A percentile compares a stretch with the other conserved stretches of the same genome.
Evolutionary conservation across 2,113 vertebrate genomes (phyloP).

Genomic region (Proterorhinus semilunaris): DNA sequence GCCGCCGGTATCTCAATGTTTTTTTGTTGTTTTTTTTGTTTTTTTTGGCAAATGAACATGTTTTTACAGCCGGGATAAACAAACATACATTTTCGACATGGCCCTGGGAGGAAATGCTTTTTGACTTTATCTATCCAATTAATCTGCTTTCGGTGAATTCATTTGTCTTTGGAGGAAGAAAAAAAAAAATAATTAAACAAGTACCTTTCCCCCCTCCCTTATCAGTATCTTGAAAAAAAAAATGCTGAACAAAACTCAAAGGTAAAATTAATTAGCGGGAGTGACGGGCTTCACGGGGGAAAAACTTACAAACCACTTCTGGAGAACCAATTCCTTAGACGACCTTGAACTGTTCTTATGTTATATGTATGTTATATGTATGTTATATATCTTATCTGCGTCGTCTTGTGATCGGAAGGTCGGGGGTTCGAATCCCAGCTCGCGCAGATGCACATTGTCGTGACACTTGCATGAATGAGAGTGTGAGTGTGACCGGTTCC

Average conservation of each 20-base stretch:
- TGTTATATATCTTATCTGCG: too few species aligned
- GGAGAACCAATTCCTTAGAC: too few species aligned
- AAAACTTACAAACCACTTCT: background rate
- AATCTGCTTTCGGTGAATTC: background rate
- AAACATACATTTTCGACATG: background rate
- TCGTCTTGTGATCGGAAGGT: too few species aligned
- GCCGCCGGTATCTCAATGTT: background rate
- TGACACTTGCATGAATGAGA: too few species aligned
- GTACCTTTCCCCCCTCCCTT: background rate
- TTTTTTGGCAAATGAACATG: too few species aligned
- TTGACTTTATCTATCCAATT: background rate
- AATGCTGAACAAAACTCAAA: background rate
- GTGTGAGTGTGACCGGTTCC: too few species aligned
- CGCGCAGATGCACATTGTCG: too few species aligned
- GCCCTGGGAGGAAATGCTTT: too few species aligned
- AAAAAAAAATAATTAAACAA: background rate
- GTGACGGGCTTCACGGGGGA: background rate
- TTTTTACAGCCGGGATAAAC: background rate
- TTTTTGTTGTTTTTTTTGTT: background rate
- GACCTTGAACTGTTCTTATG: too few species aligned
- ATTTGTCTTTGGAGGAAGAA: background rate
- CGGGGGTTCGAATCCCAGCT: too few species aligned
- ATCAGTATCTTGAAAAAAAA: background rate
- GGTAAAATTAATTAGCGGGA: background rate
- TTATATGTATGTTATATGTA: too few species aligned